phyloP scores from a whole-genome alignment of 1,140 invertebrate species.

The Apis florea region DNA sequence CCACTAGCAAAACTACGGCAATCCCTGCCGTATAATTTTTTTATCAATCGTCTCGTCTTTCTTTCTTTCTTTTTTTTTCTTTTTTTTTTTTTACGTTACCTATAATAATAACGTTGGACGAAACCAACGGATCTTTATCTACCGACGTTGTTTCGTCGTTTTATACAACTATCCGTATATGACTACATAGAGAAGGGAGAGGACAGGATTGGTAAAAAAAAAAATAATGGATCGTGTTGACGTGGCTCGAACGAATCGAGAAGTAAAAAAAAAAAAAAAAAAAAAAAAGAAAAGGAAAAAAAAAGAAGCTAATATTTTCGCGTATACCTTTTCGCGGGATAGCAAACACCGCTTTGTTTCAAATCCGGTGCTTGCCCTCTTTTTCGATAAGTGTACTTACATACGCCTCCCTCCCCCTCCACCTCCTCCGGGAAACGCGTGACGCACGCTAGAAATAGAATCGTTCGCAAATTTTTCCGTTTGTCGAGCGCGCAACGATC shows the following conservation, averaged over 20 bases:
- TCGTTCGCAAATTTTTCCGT: conserved; percentile 15
- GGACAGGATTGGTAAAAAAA: too few relatives aligned
- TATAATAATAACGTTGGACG: too few relatives aligned
- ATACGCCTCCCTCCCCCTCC: too few relatives aligned
- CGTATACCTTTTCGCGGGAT: neutral
- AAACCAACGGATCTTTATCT: too few relatives aligned
- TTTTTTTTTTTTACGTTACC: too few relatives aligned
- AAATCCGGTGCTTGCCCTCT: neutral
- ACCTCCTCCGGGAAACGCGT: neutral
- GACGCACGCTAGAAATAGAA: conserved; percentile 10
- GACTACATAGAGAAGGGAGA: too few relatives aligned
- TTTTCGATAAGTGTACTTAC: neutral
- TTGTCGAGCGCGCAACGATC: neutral
- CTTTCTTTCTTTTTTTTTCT: neutral
- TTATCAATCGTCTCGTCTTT: neutral
- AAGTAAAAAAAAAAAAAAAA: too few relatives aligned
- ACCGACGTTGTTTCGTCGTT: too few relatives aligned
- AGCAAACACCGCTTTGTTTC: neutral
- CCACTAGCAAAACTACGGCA: too few relatives aligned
- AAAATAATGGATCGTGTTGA: neutral
- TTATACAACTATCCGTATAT: too few relatives aligned
- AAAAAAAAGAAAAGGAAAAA: neutral
- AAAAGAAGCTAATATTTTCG: neutral
- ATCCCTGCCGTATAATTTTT: neutral
- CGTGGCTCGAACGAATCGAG: too few relatives aligned